Conservation (phyloP, 2,113 vertebrate species). For the Odontesthes bonariensis region DNA sequence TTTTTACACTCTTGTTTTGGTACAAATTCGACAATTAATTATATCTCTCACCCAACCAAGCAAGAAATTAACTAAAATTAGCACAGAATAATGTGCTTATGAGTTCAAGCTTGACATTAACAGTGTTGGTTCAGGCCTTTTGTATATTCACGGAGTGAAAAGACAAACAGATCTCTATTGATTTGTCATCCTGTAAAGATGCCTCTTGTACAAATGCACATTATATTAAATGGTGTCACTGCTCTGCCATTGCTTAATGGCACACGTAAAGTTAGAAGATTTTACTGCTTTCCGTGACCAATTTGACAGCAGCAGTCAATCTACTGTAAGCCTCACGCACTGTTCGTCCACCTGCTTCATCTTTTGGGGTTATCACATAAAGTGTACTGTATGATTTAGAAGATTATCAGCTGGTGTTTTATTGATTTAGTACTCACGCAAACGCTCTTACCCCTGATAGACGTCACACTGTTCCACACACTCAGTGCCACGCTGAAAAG, state of each 20-base stretch:
- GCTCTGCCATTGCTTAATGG: constrained; percentile 9
- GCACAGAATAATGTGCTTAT: no score
- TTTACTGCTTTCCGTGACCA: constrained; percentile 13
- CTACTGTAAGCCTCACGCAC: no score
- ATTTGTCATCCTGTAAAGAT: neutral
- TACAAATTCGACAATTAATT: no score
- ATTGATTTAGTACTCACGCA: constrained; percentile 18
- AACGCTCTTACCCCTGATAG: constrained; percentile 85
- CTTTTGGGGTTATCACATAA: no score
- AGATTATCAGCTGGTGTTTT: neutral
- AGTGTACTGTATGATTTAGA: neutral
- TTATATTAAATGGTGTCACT: neutral
- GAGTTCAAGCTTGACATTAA: no score
- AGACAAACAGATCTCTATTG: neutral
- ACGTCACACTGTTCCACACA: constrained; percentile 92
- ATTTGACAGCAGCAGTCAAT: neutral
- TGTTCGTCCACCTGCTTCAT: no score
- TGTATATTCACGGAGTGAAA: no score
- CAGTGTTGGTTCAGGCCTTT: no score
- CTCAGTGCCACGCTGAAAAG: constrained; percentile 88
- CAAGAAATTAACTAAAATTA: no score
- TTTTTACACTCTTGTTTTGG: no score
- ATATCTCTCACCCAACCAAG: no score
- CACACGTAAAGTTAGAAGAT: constrained; percentile 31
- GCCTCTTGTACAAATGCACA: no score